Base-by-base conservation (phyloP, 2,113 vertebrate species). In the Pelusios castaneus region DNA sequence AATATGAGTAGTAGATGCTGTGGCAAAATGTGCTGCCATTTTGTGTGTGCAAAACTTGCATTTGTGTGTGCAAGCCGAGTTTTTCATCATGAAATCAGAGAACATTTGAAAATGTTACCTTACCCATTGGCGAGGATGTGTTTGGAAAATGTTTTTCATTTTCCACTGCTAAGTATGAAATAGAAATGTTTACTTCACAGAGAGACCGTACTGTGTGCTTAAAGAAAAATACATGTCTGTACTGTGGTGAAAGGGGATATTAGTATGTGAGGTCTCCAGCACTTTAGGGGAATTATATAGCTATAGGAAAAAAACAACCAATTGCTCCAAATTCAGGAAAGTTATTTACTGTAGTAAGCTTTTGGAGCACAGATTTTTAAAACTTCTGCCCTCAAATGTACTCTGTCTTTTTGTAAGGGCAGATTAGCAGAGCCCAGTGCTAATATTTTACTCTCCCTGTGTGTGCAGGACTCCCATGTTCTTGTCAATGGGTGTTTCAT, bases 151-250 rank as follows among this genome's bases (percentile, higher is more conserved):
- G 83, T 52, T 95, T 90, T 92, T 70, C n/a, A 29, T 63, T 85
- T 95, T 96, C 84, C 70, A 2, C 60, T 89, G 95, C 92, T 97
- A 97, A 97, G 87, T 91, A 95, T 92, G 85, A 97, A 97, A 98
- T 92, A 73, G 91, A 94, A 97, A 96, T 96, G 96, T 97, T 96
- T 97, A 96, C 87, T 96, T 97, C 88, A 8, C 80, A 94, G 97
- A 93, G 89, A 94, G 89, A 92, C 84, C 91, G 78, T 92, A 82
- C 91, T 87, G 97, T 91, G 27, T 89, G 96, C 96, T 95, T 95
- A 89, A 97, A 94, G 93, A 97, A 96, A 97, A 95, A 93, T 94
- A 82, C 92, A 80, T 2, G 88, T 93, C 92, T 94, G 43, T 41
- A 45, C 89, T 73, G 95, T 86, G 89, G 86, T 91, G 80, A 91